Evolutionary conservation across 2,797 vertebrate genomes (phyloP).

Genomic region (Malacoraja senta): DNA sequence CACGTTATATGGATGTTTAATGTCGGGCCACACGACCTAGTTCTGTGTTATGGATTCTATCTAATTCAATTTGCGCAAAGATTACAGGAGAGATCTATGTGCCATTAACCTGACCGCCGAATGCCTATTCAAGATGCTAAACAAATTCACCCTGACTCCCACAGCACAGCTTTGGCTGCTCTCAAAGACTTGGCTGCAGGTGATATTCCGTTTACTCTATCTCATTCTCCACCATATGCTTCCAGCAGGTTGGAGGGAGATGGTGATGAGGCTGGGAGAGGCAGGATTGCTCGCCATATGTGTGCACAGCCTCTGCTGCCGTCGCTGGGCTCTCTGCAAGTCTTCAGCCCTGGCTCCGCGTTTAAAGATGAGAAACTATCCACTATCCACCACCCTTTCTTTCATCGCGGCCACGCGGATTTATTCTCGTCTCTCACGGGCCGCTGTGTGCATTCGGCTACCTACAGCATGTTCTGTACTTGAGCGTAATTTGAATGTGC

Average conservation of each 20-base stretch:
- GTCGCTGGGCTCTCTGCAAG: background rate
- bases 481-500: background rate
- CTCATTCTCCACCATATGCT: slow-evolving; percentile 23
- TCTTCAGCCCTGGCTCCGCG: background rate
- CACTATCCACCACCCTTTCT: background rate
- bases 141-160: slow-evolving; percentile 5
- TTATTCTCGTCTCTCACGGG: too few species aligned
- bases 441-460: background rate
- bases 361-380: background rate
- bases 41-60: background rate
- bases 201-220: background rate
- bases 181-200: background rate
- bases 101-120: background rate
- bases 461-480: background rate
- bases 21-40: background rate
- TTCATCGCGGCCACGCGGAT: background rate
- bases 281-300: background rate
- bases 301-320: background rate
- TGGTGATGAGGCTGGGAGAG: background rate
- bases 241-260: background rate
- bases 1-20: background rate
- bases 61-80: background rate
- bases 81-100: background rate
- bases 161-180: slow-evolving; percentile 20
- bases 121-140: background rate